Evolutionary conservation across 2,888 invertebrate genomes (phyloP), one percentile per base, ranked within the genome.

Genomic region (Apotomis capreana): DNA sequence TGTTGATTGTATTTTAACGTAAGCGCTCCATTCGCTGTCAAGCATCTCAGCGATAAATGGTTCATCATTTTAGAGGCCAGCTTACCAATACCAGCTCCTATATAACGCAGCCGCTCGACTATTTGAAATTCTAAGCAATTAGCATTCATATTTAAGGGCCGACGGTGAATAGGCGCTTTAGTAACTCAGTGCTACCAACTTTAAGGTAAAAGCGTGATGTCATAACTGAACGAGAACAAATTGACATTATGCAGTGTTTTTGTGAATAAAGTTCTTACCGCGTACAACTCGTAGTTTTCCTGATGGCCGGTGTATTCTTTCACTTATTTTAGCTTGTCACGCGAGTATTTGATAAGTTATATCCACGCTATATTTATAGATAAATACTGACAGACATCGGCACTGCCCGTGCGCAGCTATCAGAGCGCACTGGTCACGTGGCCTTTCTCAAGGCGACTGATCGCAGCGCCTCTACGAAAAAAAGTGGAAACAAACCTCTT

Each of bases 401-500:
- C 68, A 13, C 26, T 26, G 44, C 44, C 61, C n/a, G 60, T 36
- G 49, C 57, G 13, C 49, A 54, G 67, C 62, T 67, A 73, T 60
- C 70, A 58, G 72, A 73, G 75, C 80, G 78, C 76, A 81, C 82
- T 79, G 67, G 78, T 85, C 87, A 83, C 84, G 83, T 79, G 84
- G 80, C 80, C 76, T 71, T 81, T 73, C 81, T 76, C 71, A 71
- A 72, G 78, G 51, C 78, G 80, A 88, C 86, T 87, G 87, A 70
- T 74, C 73, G 55, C 65, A 73, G 74, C 73, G 65, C 64, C 73
- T 70, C 77, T 63, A 67, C 72, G 68, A 71, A 69, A 58, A 62
- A 49, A 68, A 60, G 40, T 63, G 73, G 68, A 72, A 74, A 73
- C 76, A 74, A 77, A 79, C 77, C 77, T 79, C 76, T 74, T 73